Evolutionary conservation across 2,888 invertebrate species (phyloP), one percentile per base, ranked within the genome.

Genomic region (Caenorhabditis drosophilae): DNA sequence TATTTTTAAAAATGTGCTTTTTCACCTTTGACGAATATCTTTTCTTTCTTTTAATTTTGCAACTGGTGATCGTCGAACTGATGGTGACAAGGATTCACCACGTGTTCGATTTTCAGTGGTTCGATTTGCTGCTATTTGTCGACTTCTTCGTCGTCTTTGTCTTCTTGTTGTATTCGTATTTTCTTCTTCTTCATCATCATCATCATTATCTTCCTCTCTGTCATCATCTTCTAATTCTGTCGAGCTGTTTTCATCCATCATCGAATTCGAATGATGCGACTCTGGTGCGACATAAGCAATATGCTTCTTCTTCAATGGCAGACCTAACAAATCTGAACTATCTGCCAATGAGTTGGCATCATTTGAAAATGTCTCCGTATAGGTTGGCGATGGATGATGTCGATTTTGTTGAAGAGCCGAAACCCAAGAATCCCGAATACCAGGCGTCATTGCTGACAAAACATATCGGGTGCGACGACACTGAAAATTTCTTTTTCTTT

Each of bases 281-380:
- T 83, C 83, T 3, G 83, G 83, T n/a, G 83, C 82, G 12, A 83
- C 83, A 51, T 83, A 83, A 6, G 83, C 83, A 38, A 83, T 82
- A 63, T 80, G 78, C 60, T 81, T 81, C 69, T 80, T 81, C 38
- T 78, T 66, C 75, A 67, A 61, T 4, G 71, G 74, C 27, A 67
- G 45, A 23, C 76, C 68, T 42, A 78, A 56, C 18, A 81, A 58
- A 49, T 80, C 80, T 6, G 77, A 70, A 34, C 76, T 76, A 57
- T 81, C 81, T n/a, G 79, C 77, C 15, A 79, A 58, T 27, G 75
- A 75, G 34, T 74, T 67, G 2, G 75, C 79, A 49, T 81, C 81
- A 18, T 77, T 75, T 7, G 73, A 67, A n/a, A 61, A 58, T 22
- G 76, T 74, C 27, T 77, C 77, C 20, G 76, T 68, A 55, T 77